A percentile compares a stretch with the other conserved stretches of the same genome.
These are phyloP conservation scores for Chelon labrosus DNA, from an alignment of 2,797 vertebrate genomes.

Conservation along the genomic window DNA sequence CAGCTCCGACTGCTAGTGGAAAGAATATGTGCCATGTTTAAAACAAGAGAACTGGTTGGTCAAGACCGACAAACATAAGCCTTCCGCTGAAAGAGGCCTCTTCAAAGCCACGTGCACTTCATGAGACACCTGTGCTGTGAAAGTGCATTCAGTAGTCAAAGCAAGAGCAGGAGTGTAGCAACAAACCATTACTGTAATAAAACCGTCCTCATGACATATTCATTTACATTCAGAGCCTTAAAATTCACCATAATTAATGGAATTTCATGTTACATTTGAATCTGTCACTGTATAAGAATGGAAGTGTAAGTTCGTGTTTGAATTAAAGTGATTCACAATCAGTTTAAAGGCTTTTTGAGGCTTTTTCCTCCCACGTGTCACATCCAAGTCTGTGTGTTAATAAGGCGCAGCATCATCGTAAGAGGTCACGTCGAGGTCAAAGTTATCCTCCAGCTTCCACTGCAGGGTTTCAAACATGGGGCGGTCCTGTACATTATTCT, in stretches of 20 bases:
- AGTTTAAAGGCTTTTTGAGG: neutral
- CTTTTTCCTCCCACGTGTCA: neutral
- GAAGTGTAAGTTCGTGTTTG: neutral
- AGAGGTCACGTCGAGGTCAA: constrained; percentile 76
- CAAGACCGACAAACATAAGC: constrained; percentile 7
- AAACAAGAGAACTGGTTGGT: constrained; percentile 50
- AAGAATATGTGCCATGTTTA: constrained; percentile 49
- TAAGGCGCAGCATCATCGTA: constrained; percentile 74
- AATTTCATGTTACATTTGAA: constrained; percentile 5
- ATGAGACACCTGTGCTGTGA: neutral
- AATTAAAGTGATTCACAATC: constrained; percentile 10
- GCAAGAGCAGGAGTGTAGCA: constrained; percentile 3
- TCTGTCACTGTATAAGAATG: constrained; percentile 1
- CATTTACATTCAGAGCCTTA: constrained; percentile 21
- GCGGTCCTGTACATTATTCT: constrained; percentile 63
- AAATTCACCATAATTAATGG: neutral
- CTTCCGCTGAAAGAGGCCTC: constrained; percentile 15
- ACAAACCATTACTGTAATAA: neutral
- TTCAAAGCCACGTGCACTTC: neutral
- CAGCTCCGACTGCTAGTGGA: constrained; percentile 14
- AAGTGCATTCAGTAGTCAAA: constrained; percentile 36
- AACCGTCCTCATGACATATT: neutral
- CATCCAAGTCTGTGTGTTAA: constrained; percentile 22
- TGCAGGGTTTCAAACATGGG: constrained; percentile 92
- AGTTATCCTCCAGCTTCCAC: constrained; percentile 88